Base-by-base conservation (phyloP, 1,140 invertebrate genomes). In the Pseudoatta argentina region DNA sequence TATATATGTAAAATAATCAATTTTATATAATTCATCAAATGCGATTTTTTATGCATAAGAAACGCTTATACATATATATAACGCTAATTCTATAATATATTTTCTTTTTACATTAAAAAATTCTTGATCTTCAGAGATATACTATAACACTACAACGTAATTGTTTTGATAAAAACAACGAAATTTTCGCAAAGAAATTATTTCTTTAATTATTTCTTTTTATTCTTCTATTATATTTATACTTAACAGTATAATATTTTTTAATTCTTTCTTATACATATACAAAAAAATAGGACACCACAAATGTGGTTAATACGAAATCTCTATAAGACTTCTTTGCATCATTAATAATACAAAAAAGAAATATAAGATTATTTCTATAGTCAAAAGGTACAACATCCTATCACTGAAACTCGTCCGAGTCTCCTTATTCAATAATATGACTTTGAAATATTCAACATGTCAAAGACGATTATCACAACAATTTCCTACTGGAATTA, bases 261-360 rank as follows among this genome's bases (percentile, higher is more conserved):
- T 27, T 48, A 53, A 53, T 24, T 5, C 24, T 57, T 57, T 53
- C n/a, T 21, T 51, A 69, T 69, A 69, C 39, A 69, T 69, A 69
- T 48, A 69, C 34, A 82, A 82, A 81, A 81, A 82, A 82, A 81
- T 81, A 81, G 51, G 30, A 78, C n/a, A 69, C 51, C 63, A 69
- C 77, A 69, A 69, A 55, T 57, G 30, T 81, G 63, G 77, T 12
- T 57, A 71, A 30, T 61, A 82, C 18, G 69, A 82, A 82, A 61
- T 82, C 67, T 51, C 24, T 82, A 81, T 27, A 69, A 18, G 63
- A 69, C 3, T 18, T 67, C 5, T 72, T 59, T 82, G 63, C 27
- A 66, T 6, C 53, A 61, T 48, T 30, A 72, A 59, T 72, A 59
- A 61, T 48, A 82, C 1, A 73, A 59, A 61, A 61, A 73, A 82